Evolutionary conservation across 1,140 invertebrate genomes (phyloP), one percentile per base, ranked within the genome.

Genomic region (Aphelenchoides besseyi): DNA sequence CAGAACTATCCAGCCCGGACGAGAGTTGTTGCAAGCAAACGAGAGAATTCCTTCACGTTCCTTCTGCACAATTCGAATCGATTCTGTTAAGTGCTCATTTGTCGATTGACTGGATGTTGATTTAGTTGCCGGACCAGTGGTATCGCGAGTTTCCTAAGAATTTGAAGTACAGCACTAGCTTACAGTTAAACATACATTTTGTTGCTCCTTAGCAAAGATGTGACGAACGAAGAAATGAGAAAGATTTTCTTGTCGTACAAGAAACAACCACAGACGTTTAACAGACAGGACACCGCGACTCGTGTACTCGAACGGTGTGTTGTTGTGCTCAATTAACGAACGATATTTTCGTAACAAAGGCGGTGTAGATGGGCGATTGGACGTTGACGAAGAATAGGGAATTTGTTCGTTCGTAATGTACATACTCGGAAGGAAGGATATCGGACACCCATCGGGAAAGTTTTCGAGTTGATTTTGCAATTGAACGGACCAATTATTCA

Each of bases 31-130:
- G 53, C 97, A 88, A 82, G 94, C 95, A 88, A 98, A 99, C 35
- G 95, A 92, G 74, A 93, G 91, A 73, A 99, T 97, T 69, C 93
- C 93, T 86, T 99, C 96, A 87, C 97, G 94, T 85, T 98, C 96
- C 87, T 97, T 97, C 85, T 98, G 96, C 72, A 98, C 95, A 73
- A 99, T 94, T 70, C 94, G 89, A 68, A 97, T 92, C 48, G 93
- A 85, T 66, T 87, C 79, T 1, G 16, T 32, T 12, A n/a, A 12
- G 12, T 66, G 32, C 63, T 59, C 55, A 5, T 16, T 66, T 3
- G 32, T 12, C 12, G 16, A 16, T 12, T 35, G 16, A 30, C 26
- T 68, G 71, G 30, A 74, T 54, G 35, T 29, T 62, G 33, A 72
- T 73, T 8, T 74, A 33, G 32, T 37, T 33, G 33, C 70, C 74